These are phyloP conservation scores for Pteruthius melanotis DNA, from an alignment of 2,113 vertebrate species.

Conservation along the genomic window DNA sequence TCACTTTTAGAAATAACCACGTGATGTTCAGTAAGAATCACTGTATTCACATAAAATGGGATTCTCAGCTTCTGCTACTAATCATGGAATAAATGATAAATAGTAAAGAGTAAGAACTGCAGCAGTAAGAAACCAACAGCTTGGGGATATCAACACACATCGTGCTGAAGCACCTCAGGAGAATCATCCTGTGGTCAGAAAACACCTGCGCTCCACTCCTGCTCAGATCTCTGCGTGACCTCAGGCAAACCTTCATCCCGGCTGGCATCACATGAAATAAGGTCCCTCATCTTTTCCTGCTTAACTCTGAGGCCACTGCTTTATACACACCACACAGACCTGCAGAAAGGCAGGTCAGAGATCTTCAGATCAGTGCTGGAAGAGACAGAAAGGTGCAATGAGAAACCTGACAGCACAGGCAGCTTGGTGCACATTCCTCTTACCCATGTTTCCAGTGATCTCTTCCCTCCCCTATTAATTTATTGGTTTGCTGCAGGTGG, in stretches of 20 bases:
- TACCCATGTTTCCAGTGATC: background rate
- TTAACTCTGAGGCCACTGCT: background rate
- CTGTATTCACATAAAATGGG: background rate
- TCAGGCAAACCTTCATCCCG: background rate
- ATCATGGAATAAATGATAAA: background rate
- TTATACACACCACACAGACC: background rate
- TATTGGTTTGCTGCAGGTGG: background rate
- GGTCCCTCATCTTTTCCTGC: background rate
- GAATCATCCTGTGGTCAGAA: background rate
- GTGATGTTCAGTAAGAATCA: background rate
- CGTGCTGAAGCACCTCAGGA: background rate
- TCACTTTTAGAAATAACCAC: background rate
- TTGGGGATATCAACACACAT: background rate
- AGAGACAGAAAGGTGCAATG: background rate
- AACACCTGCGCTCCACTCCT: background rate
- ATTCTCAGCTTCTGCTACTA: background rate
- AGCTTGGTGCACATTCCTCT: background rate
- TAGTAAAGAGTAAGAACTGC: background rate
- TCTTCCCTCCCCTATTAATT: background rate
- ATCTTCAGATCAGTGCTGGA: background rate
- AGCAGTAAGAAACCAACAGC: background rate
- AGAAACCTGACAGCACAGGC: background rate
- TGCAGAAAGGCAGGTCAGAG: background rate
- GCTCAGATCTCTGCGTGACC: background rate
- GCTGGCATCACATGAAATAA: rapidly evolving